Percentiles rank a stretch among this genome's conserved stretches.
Conservation (phyloP, 2,888 invertebrate species). For the Argyra leucocephala region DNA sequence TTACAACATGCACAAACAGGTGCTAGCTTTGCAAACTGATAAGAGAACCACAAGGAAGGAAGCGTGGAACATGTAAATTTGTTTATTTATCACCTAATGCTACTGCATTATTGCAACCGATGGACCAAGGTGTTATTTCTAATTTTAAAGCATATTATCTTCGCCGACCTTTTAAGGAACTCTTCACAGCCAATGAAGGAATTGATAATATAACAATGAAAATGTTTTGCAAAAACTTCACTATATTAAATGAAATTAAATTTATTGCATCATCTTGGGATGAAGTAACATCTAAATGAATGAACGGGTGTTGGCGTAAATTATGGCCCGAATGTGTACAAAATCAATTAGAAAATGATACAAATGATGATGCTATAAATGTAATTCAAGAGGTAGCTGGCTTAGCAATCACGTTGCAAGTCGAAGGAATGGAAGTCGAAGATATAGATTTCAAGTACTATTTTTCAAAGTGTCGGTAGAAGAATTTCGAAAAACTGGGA, state of each 20-base stretch:
- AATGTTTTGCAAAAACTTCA: constrained; percentile 9
- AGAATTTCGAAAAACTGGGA: no score
- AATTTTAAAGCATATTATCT: constrained; percentile 12
- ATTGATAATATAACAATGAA: not conserved
- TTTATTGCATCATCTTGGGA: not conserved
- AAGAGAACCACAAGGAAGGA: no score
- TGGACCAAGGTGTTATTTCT: constrained; percentile 8
- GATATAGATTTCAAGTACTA: no score
- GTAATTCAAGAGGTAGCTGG: constrained; percentile 8
- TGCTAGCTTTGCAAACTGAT: no score
- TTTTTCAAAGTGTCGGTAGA: no score
- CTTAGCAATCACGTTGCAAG: not conserved
- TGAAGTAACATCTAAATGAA: not conserved
- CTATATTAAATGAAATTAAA: not conserved
- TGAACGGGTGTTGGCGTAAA: constrained; percentile 1
- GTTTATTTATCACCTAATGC: no score
- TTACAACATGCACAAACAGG: no score
- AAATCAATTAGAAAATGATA: constrained; percentile 6
- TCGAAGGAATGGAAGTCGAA: constrained; percentile 5
- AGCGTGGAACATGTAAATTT: no score
- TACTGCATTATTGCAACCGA: constrained; percentile 3
- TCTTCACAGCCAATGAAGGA: not conserved
- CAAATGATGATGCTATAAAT: constrained; percentile 7
- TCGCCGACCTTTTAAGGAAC: constrained; percentile 8
- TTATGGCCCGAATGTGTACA: constrained; percentile 10